phyloP scores from a whole-genome alignment of 2,797 vertebrate genomes.

The Manis javanica region DNA sequence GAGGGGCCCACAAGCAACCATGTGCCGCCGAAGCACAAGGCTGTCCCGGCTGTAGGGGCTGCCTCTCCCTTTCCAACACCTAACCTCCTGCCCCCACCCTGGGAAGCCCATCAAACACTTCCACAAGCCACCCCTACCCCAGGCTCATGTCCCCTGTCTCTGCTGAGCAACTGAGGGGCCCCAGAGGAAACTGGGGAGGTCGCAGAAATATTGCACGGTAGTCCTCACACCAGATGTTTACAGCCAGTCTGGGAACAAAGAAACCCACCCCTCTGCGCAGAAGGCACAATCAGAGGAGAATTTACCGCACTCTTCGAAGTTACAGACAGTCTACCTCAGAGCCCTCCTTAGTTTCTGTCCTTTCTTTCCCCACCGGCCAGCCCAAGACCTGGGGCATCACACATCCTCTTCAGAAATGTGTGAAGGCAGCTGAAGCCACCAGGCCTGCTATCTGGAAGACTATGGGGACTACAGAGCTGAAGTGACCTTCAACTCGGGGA shows the following conservation, averaged over 20 bases:
- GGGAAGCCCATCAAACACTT: neutral
- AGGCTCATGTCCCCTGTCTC: neutral
- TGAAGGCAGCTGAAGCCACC: neutral
- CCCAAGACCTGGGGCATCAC: rapidly evolving
- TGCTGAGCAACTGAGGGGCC: neutral
- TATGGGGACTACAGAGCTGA: neutral
- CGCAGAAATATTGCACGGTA: neutral
- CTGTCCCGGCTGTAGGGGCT: neutral
- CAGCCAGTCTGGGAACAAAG: neutral
- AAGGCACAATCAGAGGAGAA: neutral
- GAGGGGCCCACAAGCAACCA: neutral
- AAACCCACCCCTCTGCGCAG: neutral
- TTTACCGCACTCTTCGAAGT: neutral
- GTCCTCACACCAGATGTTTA: neutral
- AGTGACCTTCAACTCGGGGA: neutral
- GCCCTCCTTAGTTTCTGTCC: neutral
- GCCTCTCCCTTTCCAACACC: neutral
- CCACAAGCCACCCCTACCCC: no score
- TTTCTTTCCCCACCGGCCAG: neutral
- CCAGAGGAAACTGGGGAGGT: neutral
- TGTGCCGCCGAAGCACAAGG: neutral
- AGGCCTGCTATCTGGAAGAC: neutral
- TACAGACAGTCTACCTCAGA: neutral
- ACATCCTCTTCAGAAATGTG: neutral
- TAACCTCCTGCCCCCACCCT: neutral